phyloP scores from a whole-genome alignment of 2,113 vertebrate genomes.

The Engystomops pustulosus region DNA sequence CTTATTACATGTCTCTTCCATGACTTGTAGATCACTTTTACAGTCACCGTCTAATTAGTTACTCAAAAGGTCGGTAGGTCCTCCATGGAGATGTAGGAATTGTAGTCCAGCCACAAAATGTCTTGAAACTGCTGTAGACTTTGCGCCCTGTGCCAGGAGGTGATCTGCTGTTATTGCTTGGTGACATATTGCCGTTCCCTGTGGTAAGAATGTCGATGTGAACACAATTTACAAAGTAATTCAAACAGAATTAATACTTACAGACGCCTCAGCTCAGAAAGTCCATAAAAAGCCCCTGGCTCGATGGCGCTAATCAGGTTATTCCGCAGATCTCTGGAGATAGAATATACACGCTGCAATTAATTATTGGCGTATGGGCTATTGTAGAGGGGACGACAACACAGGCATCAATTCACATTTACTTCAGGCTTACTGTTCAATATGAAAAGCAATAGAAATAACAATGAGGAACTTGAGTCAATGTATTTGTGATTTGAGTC shows the following conservation, averaged over 20 bases:
- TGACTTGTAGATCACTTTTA: background rate
- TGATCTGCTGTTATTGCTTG: constrained; percentile 60
- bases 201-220: constrained; percentile 61
- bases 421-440: constrained; percentile 8
- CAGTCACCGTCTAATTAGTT: background rate
- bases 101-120: background rate
- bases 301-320: constrained; percentile 86
- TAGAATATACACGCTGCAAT: constrained; percentile 65
- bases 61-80: background rate
- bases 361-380: constrained; percentile 46
- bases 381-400: constrained; percentile 14
- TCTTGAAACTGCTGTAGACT: background rate
- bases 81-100: background rate
- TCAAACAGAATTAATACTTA: constrained; percentile 77
- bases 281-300: constrained; percentile 83
- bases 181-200: constrained; percentile 59
- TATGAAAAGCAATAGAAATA: constrained; percentile 30
- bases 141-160: constrained; percentile 31
- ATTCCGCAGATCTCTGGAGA: constrained; percentile 84
- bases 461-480: background rate
- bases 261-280: constrained; percentile 80
- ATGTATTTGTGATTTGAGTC: background rate
- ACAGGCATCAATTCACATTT: constrained; percentile 17
- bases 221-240: constrained; percentile 63
- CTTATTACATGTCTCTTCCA: background rate